Evolutionary conservation across 2,113 vertebrate genomes (phyloP).

Genomic region (Megaceryle torquata): DNA sequence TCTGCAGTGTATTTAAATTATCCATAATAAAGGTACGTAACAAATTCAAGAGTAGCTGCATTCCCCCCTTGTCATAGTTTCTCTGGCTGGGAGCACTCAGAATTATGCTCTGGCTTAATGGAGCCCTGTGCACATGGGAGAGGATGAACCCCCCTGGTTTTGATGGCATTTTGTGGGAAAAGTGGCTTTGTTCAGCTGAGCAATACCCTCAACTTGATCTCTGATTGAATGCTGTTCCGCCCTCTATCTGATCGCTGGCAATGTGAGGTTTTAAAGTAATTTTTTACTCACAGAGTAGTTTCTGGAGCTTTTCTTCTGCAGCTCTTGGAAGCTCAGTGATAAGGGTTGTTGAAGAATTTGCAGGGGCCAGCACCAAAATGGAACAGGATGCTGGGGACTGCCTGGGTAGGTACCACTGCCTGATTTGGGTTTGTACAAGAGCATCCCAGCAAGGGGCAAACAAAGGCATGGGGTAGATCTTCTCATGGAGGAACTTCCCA

Average conservation of each 20-base stretch:
- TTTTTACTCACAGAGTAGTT: background rate
- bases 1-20: constrained; percentile 45
- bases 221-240: background rate
- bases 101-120: background rate
- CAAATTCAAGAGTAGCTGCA: constrained; percentile 14
- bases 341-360: background rate
- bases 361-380: background rate
- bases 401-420: background rate
- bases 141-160: background rate
- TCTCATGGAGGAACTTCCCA: background rate
- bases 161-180: background rate
- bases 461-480: background rate
- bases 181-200: background rate
- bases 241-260: background rate
- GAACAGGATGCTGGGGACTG: accelerated
- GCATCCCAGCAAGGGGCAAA: background rate
- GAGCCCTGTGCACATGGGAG: accelerated
- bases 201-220: background rate
- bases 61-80: background rate
- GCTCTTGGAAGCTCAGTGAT: background rate
- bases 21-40: constrained; percentile 47
- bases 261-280: background rate
- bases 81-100: background rate
- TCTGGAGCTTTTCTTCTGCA: background rate
- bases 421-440: background rate